Percentiles rank a stretch among this genome's conserved stretches.
Evolutionary conservation across 2,113 vertebrate species (phyloP).

Genomic region (Nycticryphes semicollaris): DNA sequence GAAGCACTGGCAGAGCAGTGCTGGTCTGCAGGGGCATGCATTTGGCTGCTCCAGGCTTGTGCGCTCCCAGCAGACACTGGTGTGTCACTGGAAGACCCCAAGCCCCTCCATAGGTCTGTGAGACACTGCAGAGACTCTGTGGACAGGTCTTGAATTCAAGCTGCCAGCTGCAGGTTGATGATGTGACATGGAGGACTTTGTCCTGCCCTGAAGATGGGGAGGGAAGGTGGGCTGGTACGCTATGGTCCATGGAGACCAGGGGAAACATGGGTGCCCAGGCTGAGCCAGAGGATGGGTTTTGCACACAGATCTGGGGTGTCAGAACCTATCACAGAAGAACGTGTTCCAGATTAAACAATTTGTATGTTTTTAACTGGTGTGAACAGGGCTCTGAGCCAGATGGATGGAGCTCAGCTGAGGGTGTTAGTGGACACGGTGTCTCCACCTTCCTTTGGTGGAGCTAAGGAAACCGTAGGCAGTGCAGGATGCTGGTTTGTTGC

Average conservation of each 20-base stretch:
- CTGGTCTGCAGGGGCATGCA: neutral
- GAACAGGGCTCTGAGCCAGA: neutral
- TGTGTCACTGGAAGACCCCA: neutral
- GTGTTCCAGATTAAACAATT: neutral
- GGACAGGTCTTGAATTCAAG: neutral
- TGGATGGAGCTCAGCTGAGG: neutral
- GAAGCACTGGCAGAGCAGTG: neutral
- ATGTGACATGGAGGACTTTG: neutral
- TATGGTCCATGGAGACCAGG: neutral
- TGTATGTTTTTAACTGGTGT: neutral
- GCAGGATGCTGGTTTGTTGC: neutral
- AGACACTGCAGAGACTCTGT: neutral
- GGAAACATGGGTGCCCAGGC: neutral
- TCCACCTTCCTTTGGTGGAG: neutral
- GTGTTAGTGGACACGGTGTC: no score
- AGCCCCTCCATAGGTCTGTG: neutral
- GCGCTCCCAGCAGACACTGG: neutral
- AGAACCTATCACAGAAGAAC: neutral
- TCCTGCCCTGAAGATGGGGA: neutral
- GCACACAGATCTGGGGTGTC: neutral
- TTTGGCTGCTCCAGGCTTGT: neutral
- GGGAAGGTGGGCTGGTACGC: neutral
- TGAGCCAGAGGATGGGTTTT: neutral
- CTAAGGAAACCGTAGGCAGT: neutral
- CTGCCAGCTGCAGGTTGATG: neutral